Evolutionary conservation across 2,797 vertebrate genomes (phyloP).

Genomic region (Enteromius trimaculatus): DNA sequence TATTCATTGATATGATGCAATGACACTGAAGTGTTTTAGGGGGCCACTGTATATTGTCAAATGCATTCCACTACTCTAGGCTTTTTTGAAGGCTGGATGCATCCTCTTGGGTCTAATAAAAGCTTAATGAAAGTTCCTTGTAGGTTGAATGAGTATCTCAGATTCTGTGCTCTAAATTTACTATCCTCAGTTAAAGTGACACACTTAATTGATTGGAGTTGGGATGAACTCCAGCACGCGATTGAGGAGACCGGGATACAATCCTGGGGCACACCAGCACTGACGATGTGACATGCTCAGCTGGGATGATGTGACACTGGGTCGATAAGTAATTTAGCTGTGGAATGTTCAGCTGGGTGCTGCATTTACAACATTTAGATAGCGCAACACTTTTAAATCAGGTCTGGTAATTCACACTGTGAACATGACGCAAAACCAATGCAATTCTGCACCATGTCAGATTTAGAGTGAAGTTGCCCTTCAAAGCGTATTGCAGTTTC

Average conservation of each 20-base stretch:
- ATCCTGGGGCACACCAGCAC: conserved; percentile 14
- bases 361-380: conserved; percentile 42
- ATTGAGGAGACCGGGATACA: conserved; percentile 4
- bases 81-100: not conserved
- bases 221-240: conserved; percentile 17
- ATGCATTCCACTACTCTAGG: not conserved
- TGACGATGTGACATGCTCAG: conserved; percentile 1
- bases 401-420: not conserved
- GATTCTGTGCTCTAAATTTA: conserved; percentile 3
- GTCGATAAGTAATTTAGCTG: conserved; percentile 57
- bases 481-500: conserved; percentile 5
- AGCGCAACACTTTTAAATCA: not conserved
- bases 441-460: conserved; percentile 11
- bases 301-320: conserved; percentile 29
- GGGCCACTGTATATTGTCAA: not conserved
- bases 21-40: too few species aligned
- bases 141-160: conserved; percentile 18
- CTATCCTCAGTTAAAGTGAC: conserved; percentile 22
- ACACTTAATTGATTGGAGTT: conserved; percentile 36
- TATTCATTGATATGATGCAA: not conserved
- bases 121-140: conserved; percentile 19
- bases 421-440: not conserved
- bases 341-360: conserved; percentile 26
- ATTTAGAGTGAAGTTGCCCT: conserved; percentile 8
- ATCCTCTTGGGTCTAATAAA: conserved; percentile 25